Evolutionary conservation across 2,797 vertebrate genomes (phyloP), one percentile per base, ranked within the genome.

Genomic region (Hyperoplus immaculatus): DNA sequence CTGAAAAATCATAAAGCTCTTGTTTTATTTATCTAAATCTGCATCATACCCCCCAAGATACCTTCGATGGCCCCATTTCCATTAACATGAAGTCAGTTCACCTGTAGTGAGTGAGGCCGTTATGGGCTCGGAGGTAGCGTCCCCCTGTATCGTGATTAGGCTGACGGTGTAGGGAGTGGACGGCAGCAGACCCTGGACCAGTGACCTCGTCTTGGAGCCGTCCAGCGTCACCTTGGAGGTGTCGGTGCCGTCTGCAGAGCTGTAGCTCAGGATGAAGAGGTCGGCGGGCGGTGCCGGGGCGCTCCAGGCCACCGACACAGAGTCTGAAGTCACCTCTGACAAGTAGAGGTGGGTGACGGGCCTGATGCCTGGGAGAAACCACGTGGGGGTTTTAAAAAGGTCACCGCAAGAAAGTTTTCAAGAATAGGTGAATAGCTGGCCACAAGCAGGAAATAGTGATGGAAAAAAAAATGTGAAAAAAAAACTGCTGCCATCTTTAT

Each of bases 271-370:
- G 88, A 97, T 95, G 87, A 98, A 97, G 86, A 89, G 94, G 89
- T 98, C 96, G 69, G 98, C 97, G 3, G 97, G 97, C 0, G 98
- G 97, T 9, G 98, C 98, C 0, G 98, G 98, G 66, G 97, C 95
- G 2, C 95, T 98, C 98, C 98, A 99, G 0, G 97, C 96, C 90
- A 98, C 95, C 1, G 94, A 96, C 87, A 97, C 95, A 0, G 97
- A 97, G 91, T 96, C 97, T 78, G 96, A 97, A 0, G 96, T 97
- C 94, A 99, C 94, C 29, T 97, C 97, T 73, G 97, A 98, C 92
- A 99, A 96, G 95, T 97, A 96, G 87, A 99, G 95, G 87, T 98
- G 97, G 0, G 96, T 97, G 85, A 99, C 97, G 49, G 98, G 97
- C 58, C 97, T 96, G 91, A 98, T 97, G 73, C 97, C 98, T 99